Evolutionary conservation across 1,140 invertebrate species (phyloP).

Genomic region (Chlorops oryzae): DNA sequence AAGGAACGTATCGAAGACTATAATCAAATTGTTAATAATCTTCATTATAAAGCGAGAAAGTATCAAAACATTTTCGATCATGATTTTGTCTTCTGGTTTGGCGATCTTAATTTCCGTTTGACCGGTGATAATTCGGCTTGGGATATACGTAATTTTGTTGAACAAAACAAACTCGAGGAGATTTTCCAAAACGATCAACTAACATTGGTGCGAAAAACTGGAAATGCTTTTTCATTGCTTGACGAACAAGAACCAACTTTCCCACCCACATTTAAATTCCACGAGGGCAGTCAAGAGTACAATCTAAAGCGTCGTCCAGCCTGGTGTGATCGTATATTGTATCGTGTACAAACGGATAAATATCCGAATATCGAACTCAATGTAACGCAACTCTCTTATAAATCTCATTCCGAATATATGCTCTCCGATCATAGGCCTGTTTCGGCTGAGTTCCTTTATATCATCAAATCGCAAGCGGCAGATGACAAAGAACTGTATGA

Average conservation of each 20-base stretch:
- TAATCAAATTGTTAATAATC: conserved; percentile 70
- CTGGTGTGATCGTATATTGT: conserved; percentile 96
- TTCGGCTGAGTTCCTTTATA: conserved; percentile 67
- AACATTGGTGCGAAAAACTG: conserved; percentile 57
- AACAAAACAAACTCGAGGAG: conserved; percentile 58
- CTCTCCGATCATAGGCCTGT: conserved; percentile 99
- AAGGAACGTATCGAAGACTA: conserved; percentile 81
- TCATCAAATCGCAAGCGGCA: conserved; percentile 24
- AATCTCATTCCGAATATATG: conserved; percentile 76
- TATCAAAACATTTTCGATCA: conserved; percentile 81
- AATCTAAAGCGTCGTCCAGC: conserved; percentile 85
- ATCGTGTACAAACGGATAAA: conserved; percentile 61
- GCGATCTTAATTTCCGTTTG: conserved; percentile 89
- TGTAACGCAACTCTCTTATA: conserved; percentile 73
- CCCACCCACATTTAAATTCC: conserved; percentile 83
- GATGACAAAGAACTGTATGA: conserved; percentile 50
- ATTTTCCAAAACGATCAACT: conserved; percentile 72
- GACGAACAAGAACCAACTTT: conserved; percentile 68
- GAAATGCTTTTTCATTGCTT: conserved; percentile 75
- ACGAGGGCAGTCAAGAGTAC: conserved; percentile 64
- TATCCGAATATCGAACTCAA: conserved; percentile 46
- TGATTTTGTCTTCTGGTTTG: conserved; percentile 94
- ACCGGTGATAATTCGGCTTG: conserved; percentile 57
- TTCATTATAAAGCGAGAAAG: conserved; percentile 61
- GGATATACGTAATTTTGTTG: conserved; percentile 64